Evolutionary conservation across 2,888 invertebrate genomes (phyloP).

Genomic region (Pantelozetes paolii): DNA sequence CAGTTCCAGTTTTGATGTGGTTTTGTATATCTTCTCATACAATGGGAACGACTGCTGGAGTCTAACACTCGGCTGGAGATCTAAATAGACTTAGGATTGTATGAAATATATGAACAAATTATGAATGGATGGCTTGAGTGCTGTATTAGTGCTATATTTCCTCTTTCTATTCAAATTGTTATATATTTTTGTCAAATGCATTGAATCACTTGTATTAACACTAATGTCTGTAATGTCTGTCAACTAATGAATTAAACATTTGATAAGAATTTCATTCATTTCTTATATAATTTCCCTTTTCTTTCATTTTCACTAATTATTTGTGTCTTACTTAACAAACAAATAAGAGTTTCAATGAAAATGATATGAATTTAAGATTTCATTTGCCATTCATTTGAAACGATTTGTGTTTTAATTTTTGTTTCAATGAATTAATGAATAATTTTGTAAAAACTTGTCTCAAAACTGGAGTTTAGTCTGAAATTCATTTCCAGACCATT

Average conservation of each 20-base stretch:
- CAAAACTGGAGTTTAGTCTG: background rate
- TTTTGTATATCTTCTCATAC: background rate
- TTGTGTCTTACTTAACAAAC: background rate
- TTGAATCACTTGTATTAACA: slow-evolving; percentile 6
- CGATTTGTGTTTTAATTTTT: background rate
- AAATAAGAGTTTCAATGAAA: too few relatives aligned
- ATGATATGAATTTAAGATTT: too few relatives aligned
- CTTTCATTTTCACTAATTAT: background rate
- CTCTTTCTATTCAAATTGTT: slow-evolving; percentile 17
- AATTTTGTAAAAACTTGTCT: background rate
- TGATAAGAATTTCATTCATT: too few relatives aligned
- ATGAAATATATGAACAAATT: slow-evolving; percentile 8
- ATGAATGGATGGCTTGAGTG: slow-evolving; percentile 11
- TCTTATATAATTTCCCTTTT: too few relatives aligned
- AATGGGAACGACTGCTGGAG: background rate
- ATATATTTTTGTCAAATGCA: background rate
- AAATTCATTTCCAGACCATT: background rate
- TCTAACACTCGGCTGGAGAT: background rate
- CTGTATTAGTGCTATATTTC: slow-evolving; percentile 3
- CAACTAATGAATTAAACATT: too few relatives aligned
- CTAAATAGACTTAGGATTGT: background rate
- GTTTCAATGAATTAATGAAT: background rate
- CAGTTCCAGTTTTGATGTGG: too few relatives aligned
- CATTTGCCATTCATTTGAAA: too few relatives aligned
- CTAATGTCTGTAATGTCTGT: background rate